Evolutionary conservation across 2,797 vertebrate species (phyloP).

Genomic region (Acipenser ruthenus): DNA sequence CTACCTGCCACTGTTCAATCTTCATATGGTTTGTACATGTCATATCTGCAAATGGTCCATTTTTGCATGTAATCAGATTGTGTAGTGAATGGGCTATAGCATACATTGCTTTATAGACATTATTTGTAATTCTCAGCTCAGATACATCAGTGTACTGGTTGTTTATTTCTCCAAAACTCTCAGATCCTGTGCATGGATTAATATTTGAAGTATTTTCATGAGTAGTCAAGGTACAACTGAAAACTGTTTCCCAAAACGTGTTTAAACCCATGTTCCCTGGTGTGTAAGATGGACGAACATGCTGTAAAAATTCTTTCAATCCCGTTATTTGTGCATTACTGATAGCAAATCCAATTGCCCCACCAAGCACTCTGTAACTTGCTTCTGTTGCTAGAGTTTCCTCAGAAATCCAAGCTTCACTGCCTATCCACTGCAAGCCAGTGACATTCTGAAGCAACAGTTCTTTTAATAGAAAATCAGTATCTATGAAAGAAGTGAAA

Average conservation of each 20-base stretch:
- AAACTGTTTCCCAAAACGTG: slow-evolving; percentile 13
- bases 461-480: slow-evolving; percentile 24
- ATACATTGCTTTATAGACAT: slow-evolving; percentile 49
- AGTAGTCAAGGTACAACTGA: slow-evolving; percentile 29
- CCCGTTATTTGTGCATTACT: slow-evolving; percentile 36
- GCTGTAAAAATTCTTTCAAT: slow-evolving; percentile 39
- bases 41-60: slow-evolving; percentile 38
- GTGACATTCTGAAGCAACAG: slow-evolving; percentile 38
- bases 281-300: slow-evolving; percentile 32
- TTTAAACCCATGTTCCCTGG: slow-evolving; percentile 13
- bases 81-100: slow-evolving; percentile 42
- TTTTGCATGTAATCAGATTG: slow-evolving; percentile 40
- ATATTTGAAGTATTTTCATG: slow-evolving; percentile 14
- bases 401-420: slow-evolving; percentile 20
- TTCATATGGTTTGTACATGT: slow-evolving; percentile 36
- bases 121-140: slow-evolving; percentile 41
- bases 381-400: slow-evolving; percentile 31
- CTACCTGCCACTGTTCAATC: slow-evolving; percentile 39
- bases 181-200: slow-evolving; percentile 35
- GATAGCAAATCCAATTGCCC: slow-evolving; percentile 43
- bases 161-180: slow-evolving; percentile 38
- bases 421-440: slow-evolving; percentile 35
- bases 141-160: slow-evolving; percentile 43
- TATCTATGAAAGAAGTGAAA: slow-evolving; percentile 35
- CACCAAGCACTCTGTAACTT: slow-evolving; percentile 23